Conservation (phyloP, 2,113 vertebrate species). For the Eublepharis macularius region DNA sequence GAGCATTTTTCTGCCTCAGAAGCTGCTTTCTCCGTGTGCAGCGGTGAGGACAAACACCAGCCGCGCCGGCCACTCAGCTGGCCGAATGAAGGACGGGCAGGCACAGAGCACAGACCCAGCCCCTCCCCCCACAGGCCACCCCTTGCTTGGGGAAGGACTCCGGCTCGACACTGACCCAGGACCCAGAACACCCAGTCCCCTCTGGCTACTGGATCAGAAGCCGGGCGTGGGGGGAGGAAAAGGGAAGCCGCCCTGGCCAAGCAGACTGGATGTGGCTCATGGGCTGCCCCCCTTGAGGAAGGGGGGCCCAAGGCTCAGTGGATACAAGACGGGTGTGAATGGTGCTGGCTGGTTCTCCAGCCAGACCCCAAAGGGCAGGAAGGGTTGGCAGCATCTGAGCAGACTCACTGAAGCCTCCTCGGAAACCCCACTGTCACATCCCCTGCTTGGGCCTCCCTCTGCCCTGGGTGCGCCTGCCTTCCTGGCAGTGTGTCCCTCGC, state of each 20-base stretch:
- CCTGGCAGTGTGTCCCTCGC: neutral
- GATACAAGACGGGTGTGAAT: no score
- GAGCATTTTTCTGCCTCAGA: constrained; percentile 5
- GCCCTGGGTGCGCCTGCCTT: neutral
- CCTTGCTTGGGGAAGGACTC: no score
- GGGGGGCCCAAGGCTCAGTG: no score
- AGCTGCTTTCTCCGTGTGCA: neutral
- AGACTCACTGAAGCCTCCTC: neutral
- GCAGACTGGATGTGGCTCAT: no score
- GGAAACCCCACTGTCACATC: neutral
- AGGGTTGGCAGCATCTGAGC: neutral
- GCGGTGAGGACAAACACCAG: neutral
- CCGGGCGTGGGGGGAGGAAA: no score
- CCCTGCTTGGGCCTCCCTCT: neutral
- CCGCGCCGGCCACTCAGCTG: no score
- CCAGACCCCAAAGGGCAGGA: neutral
- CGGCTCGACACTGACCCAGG: no score
- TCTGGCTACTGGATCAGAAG: no score
- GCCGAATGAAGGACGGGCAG: no score
- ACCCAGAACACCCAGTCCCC: no score
- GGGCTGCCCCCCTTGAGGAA: neutral
- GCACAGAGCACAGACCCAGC: no score
- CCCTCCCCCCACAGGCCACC: no score
- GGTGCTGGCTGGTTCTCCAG: neutral
- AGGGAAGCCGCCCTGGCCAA: neutral